These are phyloP conservation scores for Peromyscus nudipes DNA, from an alignment of 2,797 vertebrate genomes.

Conservation along the genomic window DNA sequence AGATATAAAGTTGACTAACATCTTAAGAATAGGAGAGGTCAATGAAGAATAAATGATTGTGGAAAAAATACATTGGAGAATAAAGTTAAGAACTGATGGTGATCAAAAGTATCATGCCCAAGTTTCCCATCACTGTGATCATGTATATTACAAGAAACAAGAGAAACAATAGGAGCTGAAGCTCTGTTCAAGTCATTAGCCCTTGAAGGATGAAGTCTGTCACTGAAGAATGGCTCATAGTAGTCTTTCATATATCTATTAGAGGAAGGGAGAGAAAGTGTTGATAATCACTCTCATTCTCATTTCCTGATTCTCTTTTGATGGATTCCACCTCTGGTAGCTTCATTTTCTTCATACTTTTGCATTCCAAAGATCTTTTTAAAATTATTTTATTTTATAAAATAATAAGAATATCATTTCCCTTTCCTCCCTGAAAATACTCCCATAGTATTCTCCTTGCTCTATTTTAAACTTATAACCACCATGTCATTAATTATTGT, in stretches of 20 bases:
- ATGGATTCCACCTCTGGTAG: neutral
- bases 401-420: neutral
- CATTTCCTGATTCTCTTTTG: neutral
- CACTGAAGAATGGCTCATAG: slow-evolving; percentile 56
- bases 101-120: slow-evolving; percentile 78
- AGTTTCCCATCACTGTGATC: slow-evolving; percentile 68
- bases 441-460: too few species aligned
- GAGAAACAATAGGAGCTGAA: slow-evolving; percentile 58
- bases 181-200: slow-evolving; percentile 37
- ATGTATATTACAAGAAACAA: slow-evolving; percentile 74
- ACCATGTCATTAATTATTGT: neutral
- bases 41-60: slow-evolving; percentile 75
- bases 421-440: neutral
- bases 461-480: neutral
- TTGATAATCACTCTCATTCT: neutral
- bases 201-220: slow-evolving; percentile 73
- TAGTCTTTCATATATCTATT: slow-evolving; percentile 53
- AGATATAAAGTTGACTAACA: slow-evolving; percentile 72
- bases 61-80: slow-evolving; percentile 81
- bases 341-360: rapidly evolving
- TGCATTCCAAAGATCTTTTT: neutral
- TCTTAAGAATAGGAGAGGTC: slow-evolving; percentile 78
- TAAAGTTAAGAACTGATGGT: slow-evolving; percentile 68
- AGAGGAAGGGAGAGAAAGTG: neutral
- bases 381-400: neutral